Evolutionary conservation across 1,140 invertebrate species (phyloP), one percentile per base, ranked within the genome.

Genomic region (Drosophila teissieri): DNA sequence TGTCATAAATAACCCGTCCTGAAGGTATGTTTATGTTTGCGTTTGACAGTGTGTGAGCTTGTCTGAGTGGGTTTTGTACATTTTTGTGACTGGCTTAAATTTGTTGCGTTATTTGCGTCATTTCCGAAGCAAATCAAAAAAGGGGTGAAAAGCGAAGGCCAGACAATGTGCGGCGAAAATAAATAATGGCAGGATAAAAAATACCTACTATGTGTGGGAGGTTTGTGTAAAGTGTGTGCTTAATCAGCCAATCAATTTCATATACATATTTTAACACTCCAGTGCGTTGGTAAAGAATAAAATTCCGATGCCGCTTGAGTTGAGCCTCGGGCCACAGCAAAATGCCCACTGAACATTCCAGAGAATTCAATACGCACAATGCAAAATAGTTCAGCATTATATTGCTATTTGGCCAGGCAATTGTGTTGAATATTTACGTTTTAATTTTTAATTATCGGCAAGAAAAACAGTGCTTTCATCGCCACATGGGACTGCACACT

Each of bases 81-180:
- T 54, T 72, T 79, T 74, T 80, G 81, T 73, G 72, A 84, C 60
- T 86, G 74, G 82, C 83, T 88, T 82, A 79, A 86, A 86, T 86
- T 86, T 88, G 82, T 81, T 86, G 82, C 79, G 80, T 80, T 88
- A 88, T 88, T 88, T 88, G 83, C 83, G 76, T 84, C 83, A 88
- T 88, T 88, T 88, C 83, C 84, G 84, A 70, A 56, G 84, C 76
- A 84, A 88, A 88, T 88, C 84, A 81, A 68, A 62, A 82, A 39
- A 77, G 24, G 27, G 72, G 52, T 12, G 62, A 78, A 85, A 81
- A 58, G 15, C 52, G 84, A 76, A 67, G 74, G 63, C 80, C 84
- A 88, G 46, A 58, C 52, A 69, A 27, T 65, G 42, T 19, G 42
- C 40, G 54, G 44, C 10, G 22, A 62, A 34, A 61, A 44, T 36